phyloP scores from a whole-genome alignment of 2,113 vertebrate genomes.

The Callipepla californica region DNA sequence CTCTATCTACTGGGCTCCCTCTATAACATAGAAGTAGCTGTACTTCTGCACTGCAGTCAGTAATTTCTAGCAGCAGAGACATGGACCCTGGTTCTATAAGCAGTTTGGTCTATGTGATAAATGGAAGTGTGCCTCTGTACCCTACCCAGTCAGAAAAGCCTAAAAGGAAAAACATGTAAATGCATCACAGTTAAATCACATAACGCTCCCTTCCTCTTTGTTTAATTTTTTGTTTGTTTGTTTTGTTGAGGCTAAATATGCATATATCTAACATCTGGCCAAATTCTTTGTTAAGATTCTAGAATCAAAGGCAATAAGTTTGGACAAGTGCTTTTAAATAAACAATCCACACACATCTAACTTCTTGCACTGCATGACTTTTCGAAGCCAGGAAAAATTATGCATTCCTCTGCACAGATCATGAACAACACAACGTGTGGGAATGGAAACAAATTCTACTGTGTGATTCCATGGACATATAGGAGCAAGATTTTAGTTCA shows the following conservation, averaged over 20 bases:
- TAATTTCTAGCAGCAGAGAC: not conserved
- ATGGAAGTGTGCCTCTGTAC: not conserved
- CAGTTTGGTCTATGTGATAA: not conserved
- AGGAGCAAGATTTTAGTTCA: not conserved
- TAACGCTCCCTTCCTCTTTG: not conserved
- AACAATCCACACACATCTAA: not conserved
- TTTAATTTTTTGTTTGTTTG: not conserved
- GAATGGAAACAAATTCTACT: not conserved
- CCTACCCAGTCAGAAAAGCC: not conserved
- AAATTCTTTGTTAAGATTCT: not conserved
- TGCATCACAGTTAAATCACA: not conserved
- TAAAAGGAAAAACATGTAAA: not conserved
- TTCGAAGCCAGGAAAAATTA: not conserved
- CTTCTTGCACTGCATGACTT: not conserved
- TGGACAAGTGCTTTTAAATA: not conserved
- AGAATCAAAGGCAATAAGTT: not conserved
- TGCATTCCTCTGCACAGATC: not conserved
- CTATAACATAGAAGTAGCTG: not conserved
- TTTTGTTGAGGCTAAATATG: slow-evolving; percentile 3
- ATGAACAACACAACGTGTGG: not conserved
- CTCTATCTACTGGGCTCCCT: not conserved
- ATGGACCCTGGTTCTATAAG: not conserved
- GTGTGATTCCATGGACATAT: not conserved
- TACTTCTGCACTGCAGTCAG: not conserved
- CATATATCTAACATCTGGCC: not conserved